phyloP scores from a whole-genome alignment of 1,140 invertebrate genomes.

The Whitmania pigra region DNA sequence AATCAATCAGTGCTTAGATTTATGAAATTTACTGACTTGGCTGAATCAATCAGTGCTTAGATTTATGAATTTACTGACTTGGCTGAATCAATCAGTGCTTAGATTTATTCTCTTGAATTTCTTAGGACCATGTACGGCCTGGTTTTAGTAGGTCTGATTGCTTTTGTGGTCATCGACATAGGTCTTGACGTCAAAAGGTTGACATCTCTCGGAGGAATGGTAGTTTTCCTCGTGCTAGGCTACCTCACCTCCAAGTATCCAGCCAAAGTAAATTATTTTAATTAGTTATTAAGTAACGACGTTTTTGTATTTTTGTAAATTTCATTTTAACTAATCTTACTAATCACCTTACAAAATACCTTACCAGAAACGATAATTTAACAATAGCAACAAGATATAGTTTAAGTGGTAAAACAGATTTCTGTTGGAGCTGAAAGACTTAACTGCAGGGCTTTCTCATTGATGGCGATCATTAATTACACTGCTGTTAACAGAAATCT shows the following conservation, averaged over 20 bases:
- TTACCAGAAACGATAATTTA: too few relatives aligned
- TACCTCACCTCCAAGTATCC: slow-evolving; percentile 24
- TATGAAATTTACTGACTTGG: neutral
- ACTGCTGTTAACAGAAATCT: too few relatives aligned
- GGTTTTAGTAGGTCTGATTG: slow-evolving; percentile 10
- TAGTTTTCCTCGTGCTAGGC: slow-evolving; percentile 10
- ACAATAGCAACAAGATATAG: too few relatives aligned
- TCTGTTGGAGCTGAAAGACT: too few relatives aligned
- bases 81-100: neutral
- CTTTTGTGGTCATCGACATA: slow-evolving; percentile 23
- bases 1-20: neutral
- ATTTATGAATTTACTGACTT: neutral
- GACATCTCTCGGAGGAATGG: slow-evolving; percentile 22
- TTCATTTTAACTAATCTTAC: too few relatives aligned
- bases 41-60: neutral
- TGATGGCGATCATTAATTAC: too few relatives aligned
- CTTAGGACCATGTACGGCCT: slow-evolving; percentile 17
- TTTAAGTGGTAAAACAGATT: too few relatives aligned
- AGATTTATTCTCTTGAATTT: neutral
- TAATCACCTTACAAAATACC: too few relatives aligned
- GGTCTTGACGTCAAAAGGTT: slow-evolving; percentile 19
- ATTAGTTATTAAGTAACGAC: neutral
- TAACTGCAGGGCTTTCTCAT: too few relatives aligned
- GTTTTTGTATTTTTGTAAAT: too few relatives aligned
- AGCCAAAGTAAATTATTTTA: slow-evolving; percentile 15